Evolutionary conservation across 2,113 vertebrate genomes (phyloP), one percentile per base, ranked within the genome.

Genomic region (Daphoenositta chrysoptera): DNA sequence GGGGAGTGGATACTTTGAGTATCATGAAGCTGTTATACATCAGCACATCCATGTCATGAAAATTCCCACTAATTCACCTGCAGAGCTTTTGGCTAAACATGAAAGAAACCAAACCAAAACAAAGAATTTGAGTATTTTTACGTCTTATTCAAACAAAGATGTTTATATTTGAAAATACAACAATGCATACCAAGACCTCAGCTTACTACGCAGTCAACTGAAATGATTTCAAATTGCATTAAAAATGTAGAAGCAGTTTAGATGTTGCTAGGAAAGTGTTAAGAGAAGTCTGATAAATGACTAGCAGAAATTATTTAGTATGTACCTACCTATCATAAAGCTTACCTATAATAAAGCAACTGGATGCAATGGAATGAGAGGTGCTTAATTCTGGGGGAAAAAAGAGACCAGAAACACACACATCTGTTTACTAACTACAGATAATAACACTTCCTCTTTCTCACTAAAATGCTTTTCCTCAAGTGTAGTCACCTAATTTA

Each of bases 361-460:
- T 73, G 50, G 45, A 60, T 57, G 26, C 28, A 77, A 45, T 22
- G 26, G 54, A 87, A 68, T 11, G 21, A 89, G 40, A 60, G 9
- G 14, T 39, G n/a, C 16, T 54, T 45, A 58, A 37, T 54, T 88
- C 48, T 44, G 27, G 19, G 6, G 8, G 10, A 3, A 8, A 24
- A 15, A 24, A 28, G 12, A 26, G 13, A 69, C n/a, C 33, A 91
- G 51, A 82, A 89, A 42, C 39, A 84, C 16, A 64, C 15, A 35
- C 13, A 66, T 44, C 33, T 89, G 13, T 66, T 82, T 58, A 82
- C 11, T 87, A 65, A 51, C 51, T 33, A 47, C 1, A 87, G 47
- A 44, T 64, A 60, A 26, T 16, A 78, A 51, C 48, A 54, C 48
- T 94, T 97, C 91, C 77, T 51, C 95, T 96, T 93, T 94, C 51